Evolutionary conservation across 2,113 vertebrate genomes (phyloP), one percentile per base, ranked within the genome.

Genomic region (Platichthys flesus): DNA sequence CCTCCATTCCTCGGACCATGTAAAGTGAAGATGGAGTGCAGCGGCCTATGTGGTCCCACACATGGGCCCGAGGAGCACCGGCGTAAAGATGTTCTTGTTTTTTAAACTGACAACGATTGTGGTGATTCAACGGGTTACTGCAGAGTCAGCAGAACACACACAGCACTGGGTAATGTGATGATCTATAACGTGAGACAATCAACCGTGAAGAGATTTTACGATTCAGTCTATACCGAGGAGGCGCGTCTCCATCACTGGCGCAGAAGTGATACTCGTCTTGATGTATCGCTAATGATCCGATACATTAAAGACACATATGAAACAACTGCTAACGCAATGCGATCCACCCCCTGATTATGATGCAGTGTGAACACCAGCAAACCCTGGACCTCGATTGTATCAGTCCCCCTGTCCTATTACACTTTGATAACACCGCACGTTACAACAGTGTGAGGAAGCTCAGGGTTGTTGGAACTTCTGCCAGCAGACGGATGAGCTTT

Each of bases 1-100:
- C 91, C 91, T 87, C 85, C 78, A 62, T 79, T 74, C 76, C 76
- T 73, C 81, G 62, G 83, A 84, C 89, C 85, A 86, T 78, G 87
- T 84, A 74, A 68, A 85, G 72, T 71, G 67, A 62, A 77, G 71
- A 65, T 81, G 82, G 83, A 75, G 85, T 75, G 76, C 61, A 45
- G 76, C 76, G 68, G 85, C 73, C 81, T 84, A 81, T 88, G 77
- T 78, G 76, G 84, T 88, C 59, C 26, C 59, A 79, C 76, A 82
- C 79, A 77, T 82, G 79, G 74, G 72, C 40, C 52, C 0, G 10
- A 78, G 67, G 20, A 74, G 57, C 71, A 72, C 70, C 21, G 13
- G 24, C 16, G 18, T 7, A 28, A 40, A 4, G 21, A 71, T 67
- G 65, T 76, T 20, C 23, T 23, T 56, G 49, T 61, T 56, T 68